Evolutionary conservation across 2,888 invertebrate species (phyloP), one percentile per base, ranked within the genome.

Genomic region (Caradrina clavipalpis): DNA sequence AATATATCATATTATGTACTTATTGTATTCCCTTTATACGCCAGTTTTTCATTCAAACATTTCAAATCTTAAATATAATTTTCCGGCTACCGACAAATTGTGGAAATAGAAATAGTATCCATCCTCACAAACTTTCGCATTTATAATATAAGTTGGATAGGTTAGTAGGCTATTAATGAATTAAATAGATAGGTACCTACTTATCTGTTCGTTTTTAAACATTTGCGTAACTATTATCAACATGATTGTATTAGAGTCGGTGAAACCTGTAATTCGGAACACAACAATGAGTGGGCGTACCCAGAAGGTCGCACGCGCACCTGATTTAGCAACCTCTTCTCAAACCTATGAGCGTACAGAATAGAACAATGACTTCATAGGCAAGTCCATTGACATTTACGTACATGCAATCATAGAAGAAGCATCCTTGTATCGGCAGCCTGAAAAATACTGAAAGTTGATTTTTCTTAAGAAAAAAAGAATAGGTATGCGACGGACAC

Each of bases 401-500:
- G 45, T 49, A 22, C 6, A 26, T 50, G 2, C n/a, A n/a, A 35
- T 45, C 11, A 19, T 39, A 39, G 39, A 59, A 11, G 3, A 39
- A 31, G 1, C n/a, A 21, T 11, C 45, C 21, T 4, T 0, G 13
- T 50, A 45, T 31, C 2, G 13, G 4, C 5, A 26, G 13, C 10
- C 19, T 69, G 2, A 42, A 50, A 54, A 21, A n/a, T 15, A 15
- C 13, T 11, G n/a, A 51, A 60, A 19, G 21, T 47, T 21, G 26
- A 21, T 35, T 17, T 47, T 21, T n/a, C 1, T 22, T 8, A 47
- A 39, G n/a, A 56, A 69, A 60, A 57, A 61, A 19, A 50, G 17
- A 19, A 21, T 71, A 42, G 47, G 45, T 50, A 70, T 59, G 19
- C 58, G 47, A 56, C 54, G 15, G 42, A 21, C 75, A 86, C 92